Evolutionary conservation across 2,797 vertebrate species (phyloP), one percentile per base, ranked within the genome.

Genomic region (Masticophis lateralis): DNA sequence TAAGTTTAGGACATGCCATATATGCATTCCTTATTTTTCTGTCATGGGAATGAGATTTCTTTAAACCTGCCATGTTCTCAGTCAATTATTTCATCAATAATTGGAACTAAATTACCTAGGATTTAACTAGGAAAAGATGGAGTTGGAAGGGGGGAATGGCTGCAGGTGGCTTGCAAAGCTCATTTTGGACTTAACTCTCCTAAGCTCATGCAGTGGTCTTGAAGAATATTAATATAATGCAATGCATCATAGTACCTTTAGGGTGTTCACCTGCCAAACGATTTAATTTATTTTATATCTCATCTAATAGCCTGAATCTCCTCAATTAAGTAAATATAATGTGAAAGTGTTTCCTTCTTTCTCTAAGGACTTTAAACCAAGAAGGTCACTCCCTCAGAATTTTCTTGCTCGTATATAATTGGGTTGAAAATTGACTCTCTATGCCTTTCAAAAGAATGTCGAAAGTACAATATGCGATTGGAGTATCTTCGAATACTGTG

Each of bases 241-340:
- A 97, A 97, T 96, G 97, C 97, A 97, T 95, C 90, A 56, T 95
- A 96, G 95, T 96, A 97, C 97, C 97, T 97, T 97, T 96, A 94
- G 97, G 97, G 97, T 97, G 96, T 97, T 98, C 97, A 97, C 97
- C 97, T 97, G 97, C 97, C 97, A 97, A 91, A 93, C 96, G 97
- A 97, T 97, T 98, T 98, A 98, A 98, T 98, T 98, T 98, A 98
- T 97, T 97, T 98, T 96, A 96, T 97, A 98, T 97, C 97, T 98
- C 97, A 97, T 97, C 96, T 97, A 98, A 97, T 97, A 97, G 96
- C 97, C 97, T 96, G 96, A 97, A 96, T 97, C 96, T 97, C 97
- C 97, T 97, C 97, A 97, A 98, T 97, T 97, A 98, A 96, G 97
- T 97, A 98, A 98, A 98, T 97, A 97, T 95, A 97, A 97, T 96